A percentile compares a stretch with the other conserved stretches of the same genome.
Evolutionary conservation across 2,797 vertebrate species (phyloP).

Genomic region (Lutjanus argentimaculatus): DNA sequence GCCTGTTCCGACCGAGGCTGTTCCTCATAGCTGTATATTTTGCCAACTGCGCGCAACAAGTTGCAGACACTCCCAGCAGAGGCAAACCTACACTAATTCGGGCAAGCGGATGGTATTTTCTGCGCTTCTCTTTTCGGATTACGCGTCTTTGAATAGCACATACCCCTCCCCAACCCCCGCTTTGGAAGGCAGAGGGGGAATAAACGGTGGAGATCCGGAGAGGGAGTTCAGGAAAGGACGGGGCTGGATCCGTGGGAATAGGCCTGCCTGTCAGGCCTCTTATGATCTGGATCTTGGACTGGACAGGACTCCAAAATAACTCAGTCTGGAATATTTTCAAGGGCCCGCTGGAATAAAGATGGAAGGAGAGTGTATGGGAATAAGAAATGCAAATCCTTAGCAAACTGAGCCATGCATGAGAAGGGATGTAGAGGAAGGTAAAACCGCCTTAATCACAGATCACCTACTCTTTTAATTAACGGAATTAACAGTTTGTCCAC

Average conservation of each 20-base stretch:
- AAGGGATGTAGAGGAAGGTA: slow-evolving; percentile 64
- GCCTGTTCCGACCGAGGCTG: slow-evolving; percentile 74
- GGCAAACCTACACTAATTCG: slow-evolving; percentile 61
- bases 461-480: slow-evolving; percentile 27
- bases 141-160: slow-evolving; percentile 61
- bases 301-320: slow-evolving; percentile 64
- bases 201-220: slow-evolving; percentile 82
- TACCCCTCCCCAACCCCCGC: slow-evolving; percentile 62
- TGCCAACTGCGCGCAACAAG: slow-evolving; percentile 85
- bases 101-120: slow-evolving; percentile 64
- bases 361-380: slow-evolving; percentile 48
- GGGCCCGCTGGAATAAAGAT: slow-evolving; percentile 46
- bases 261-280: slow-evolving; percentile 84
- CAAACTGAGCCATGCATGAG: slow-evolving; percentile 46
- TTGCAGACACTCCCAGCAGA: slow-evolving; percentile 80
- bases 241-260: slow-evolving; percentile 86
- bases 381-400: slow-evolving; percentile 36
- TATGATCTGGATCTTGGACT: slow-evolving; percentile 64
- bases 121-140: slow-evolving; percentile 64
- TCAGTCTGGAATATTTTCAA: slow-evolving; percentile 54
- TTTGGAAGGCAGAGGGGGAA: slow-evolving; percentile 74
- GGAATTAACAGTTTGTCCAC: slow-evolving; percentile 7
- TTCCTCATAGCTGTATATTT: slow-evolving; percentile 76
- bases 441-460: slow-evolving; percentile 41
- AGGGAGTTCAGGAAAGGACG: slow-evolving; percentile 89